These are phyloP conservation scores for Rapana venosa DNA, from an alignment of 2,888 invertebrate species.

Conservation along the genomic window DNA sequence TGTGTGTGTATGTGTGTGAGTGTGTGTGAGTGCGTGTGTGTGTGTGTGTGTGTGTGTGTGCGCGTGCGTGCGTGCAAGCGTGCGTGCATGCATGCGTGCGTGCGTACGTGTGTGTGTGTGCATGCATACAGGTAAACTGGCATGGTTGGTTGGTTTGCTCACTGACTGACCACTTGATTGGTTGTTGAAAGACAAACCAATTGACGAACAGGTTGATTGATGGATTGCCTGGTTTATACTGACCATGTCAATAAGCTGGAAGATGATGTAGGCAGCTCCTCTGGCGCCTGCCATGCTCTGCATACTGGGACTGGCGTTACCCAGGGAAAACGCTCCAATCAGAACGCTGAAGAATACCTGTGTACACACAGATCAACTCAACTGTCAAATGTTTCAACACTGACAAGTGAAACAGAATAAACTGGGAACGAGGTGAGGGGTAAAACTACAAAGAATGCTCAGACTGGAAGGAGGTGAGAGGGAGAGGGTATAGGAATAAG, in stretches of 20 bases:
- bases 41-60: background rate
- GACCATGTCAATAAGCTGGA: conserved; percentile 83
- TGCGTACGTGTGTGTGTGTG: background rate
- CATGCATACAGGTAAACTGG: background rate
- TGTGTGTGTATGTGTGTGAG: too few relatives aligned
- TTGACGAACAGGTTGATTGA: too few relatives aligned
- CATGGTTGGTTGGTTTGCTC: too few relatives aligned
- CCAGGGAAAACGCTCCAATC: conserved; percentile 77
- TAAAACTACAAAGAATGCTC: too few relatives aligned
- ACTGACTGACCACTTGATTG: too few relatives aligned
- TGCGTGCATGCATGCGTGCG: background rate
- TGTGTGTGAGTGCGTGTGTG: too few relatives aligned
- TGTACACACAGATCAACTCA: conserved; percentile 63
- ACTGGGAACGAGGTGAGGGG: too few relatives aligned
- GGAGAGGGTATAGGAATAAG: too few relatives aligned
- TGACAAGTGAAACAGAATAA: too few relatives aligned
- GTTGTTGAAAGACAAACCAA: too few relatives aligned
- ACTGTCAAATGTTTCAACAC: too few relatives aligned
- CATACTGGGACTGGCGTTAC: conserved; percentile 75
- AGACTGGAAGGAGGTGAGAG: too few relatives aligned
- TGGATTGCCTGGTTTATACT: background rate
- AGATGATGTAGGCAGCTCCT: conserved; percentile 84
- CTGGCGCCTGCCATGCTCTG: conserved; percentile 71
- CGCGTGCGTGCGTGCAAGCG: background rate
- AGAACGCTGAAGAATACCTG: conserved; percentile 87